Evolutionary conservation across 2,888 invertebrate genomes (phyloP), one percentile per base, ranked within the genome.

Genomic region (Heteromurus nitidus): DNA sequence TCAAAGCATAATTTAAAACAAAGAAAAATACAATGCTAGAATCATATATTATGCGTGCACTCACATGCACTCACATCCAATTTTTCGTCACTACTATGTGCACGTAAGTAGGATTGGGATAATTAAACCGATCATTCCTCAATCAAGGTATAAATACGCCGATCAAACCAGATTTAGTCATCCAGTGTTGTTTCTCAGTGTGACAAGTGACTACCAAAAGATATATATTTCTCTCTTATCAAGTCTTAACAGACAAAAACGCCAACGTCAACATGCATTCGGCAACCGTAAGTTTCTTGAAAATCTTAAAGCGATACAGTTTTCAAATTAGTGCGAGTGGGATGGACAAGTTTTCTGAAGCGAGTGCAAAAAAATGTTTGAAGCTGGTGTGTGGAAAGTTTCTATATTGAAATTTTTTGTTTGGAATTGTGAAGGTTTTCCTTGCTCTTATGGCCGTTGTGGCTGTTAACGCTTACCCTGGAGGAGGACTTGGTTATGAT

Each of bases 121-220:
- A 58, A 69, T 44, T 69, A 76, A 58, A 55, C 62, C 53, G 31
- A 60, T 76, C 30, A 64, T 65, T 64, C 65, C 42, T 68, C 50
- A 58, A 76, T 76, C 60, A 47, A 2, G 22, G 77, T 77, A 77
- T 69, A 77, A 77, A 77, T 69, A 77, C 47, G 69, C 60, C 69
- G 69, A 62, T 69, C 69, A 77, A 18, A 47, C 50, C 26, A 36
- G 77, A 53, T 62, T 69, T 62, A 62, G 50, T 28, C 62, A 77
- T 62, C 69, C 77, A 77, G 30, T 77, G 60, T 47, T 13, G 9
- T 69, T 9, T 69, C 53, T 68, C 55, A 50, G 22, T 26, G 77
- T 62, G 53, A 76, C 62, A 77, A 68, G 62, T 20, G n/a, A 50
- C 58, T 67, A 55, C 55, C 42, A 3, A 13, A 58, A 58, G 47